Evolutionary conservation across 1,140 invertebrate species (phyloP).

Genomic region (Drosophila rhopaloa): DNA sequence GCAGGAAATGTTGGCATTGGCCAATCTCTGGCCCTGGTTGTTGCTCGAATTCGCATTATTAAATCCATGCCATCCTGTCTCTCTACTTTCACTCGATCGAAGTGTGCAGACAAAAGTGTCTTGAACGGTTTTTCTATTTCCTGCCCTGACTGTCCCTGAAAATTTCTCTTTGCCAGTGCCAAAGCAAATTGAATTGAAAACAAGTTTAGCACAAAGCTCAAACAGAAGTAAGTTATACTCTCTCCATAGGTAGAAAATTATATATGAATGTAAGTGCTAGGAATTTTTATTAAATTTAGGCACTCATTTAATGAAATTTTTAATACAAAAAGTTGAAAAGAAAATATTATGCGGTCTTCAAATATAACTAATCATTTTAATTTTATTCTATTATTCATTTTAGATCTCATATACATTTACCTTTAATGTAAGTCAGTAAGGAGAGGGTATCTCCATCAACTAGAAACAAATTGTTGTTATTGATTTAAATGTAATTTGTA

Average conservation of each 20-base stretch:
- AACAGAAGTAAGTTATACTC: background rate
- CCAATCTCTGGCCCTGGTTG: slow-evolving; percentile 17
- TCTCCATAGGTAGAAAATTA: background rate
- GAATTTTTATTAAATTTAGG: too few relatives aligned
- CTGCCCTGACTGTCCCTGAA: slow-evolving; percentile 33
- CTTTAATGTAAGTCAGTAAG: background rate
- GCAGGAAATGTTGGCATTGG: slow-evolving; percentile 12
- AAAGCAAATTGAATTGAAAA: slow-evolving; percentile 58
- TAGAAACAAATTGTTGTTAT: slow-evolving; percentile 27
- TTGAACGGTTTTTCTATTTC: slow-evolving; percentile 63
- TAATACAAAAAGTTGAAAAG: background rate
- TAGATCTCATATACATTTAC: too few relatives aligned
- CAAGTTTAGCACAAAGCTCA: background rate
- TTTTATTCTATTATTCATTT: too few relatives aligned
- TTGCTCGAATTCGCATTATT: slow-evolving; percentile 47
- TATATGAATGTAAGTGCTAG: too few relatives aligned
- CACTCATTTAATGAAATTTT: too few relatives aligned
- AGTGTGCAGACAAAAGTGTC: slow-evolving; percentile 34
- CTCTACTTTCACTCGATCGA: slow-evolving; percentile 62
- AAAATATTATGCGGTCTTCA: too few relatives aligned
- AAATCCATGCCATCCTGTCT: slow-evolving; percentile 46
- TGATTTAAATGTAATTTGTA: slow-evolving; percentile 34
- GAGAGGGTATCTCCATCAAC: background rate
- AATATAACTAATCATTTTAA: too few relatives aligned
- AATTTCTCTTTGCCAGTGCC: slow-evolving; percentile 15